A percentile compares a stretch with the other conserved stretches of the same genome.
Evolutionary conservation across 2,113 vertebrate species (phyloP).

Genomic region (Camelus dromedarius): DNA sequence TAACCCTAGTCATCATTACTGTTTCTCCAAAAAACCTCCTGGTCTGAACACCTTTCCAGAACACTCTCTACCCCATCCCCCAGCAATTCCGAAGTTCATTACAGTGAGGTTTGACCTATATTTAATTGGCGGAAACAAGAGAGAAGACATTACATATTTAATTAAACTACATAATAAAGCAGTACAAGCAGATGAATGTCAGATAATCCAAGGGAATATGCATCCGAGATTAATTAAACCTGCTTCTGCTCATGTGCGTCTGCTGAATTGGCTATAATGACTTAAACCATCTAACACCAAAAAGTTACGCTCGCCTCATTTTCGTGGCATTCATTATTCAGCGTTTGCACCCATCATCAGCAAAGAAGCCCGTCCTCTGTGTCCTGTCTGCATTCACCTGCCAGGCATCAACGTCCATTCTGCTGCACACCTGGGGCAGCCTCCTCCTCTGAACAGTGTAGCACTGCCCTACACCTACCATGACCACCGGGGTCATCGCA

Average conservation of each 20-base stretch:
- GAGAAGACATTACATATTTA: conserved; percentile 30
- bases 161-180: conserved; percentile 52
- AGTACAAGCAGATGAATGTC: conserved; percentile 60
- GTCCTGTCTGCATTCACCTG: conserved; percentile 68
- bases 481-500: not conserved
- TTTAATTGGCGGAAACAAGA: conserved; percentile 34
- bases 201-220: not conserved
- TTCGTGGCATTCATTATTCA: conserved; percentile 75
- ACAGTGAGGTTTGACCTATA: not conserved
- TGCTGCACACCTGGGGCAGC: conserved; percentile 73
- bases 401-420: conserved; percentile 70
- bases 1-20: not conserved
- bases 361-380: conserved; percentile 43
- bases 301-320: conserved; percentile 41
- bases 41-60: not conserved
- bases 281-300: conserved; percentile 54
- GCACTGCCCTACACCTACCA: conserved; percentile 39
- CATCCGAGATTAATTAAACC: conserved; percentile 65
- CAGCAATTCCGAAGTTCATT: not conserved
- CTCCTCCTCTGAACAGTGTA: conserved; percentile 63
- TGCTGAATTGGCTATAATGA: conserved; percentile 48
- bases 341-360: conserved; percentile 44
- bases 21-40: not conserved
- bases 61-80: not conserved
- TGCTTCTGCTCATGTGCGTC: not conserved